These are phyloP conservation scores for Felis chaus DNA, from an alignment of 2,113 vertebrate species.

Conservation along the genomic window DNA sequence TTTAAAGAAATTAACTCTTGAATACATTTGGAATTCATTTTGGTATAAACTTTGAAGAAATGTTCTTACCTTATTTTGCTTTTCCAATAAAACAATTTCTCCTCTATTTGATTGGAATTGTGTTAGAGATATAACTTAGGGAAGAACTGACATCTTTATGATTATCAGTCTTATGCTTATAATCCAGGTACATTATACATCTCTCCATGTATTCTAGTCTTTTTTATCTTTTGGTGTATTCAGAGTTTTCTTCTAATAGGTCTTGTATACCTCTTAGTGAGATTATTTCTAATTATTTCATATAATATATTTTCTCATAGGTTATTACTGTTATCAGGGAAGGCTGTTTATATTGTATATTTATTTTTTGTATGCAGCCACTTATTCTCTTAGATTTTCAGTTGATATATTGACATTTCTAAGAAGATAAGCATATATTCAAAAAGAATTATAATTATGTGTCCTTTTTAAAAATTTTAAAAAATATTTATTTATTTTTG, in stretches of 20 bases:
- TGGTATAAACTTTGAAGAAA: constrained; percentile 27
- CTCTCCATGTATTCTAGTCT: not conserved
- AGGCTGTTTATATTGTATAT: constrained; percentile 15
- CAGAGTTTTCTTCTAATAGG: constrained; percentile 4
- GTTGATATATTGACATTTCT: constrained; percentile 27
- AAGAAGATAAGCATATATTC: constrained; percentile 22
- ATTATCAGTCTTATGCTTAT: not conserved
- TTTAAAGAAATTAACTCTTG: not conserved
- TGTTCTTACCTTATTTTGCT: not conserved
- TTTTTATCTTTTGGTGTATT: not conserved
- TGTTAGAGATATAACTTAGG: not conserved
- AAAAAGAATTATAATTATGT: constrained; percentile 40
- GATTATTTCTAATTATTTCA: constrained; percentile 24
- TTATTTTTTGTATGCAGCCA: constrained; percentile 44
- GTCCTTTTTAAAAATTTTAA: not conserved
- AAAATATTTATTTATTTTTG: too few relatives aligned
- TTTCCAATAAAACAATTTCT: constrained; percentile 26
- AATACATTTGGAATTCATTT: not conserved
- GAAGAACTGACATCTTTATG: constrained; percentile 29
- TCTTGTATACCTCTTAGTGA: not conserved
- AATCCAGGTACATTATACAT: not conserved
- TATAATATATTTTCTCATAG: constrained; percentile 22
- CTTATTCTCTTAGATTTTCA: constrained; percentile 44
- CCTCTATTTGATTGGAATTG: constrained; percentile 14
- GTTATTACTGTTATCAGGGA: constrained; percentile 25